Conservation (phyloP, 2,113 vertebrate genomes). For the Sula dactylatra region DNA sequence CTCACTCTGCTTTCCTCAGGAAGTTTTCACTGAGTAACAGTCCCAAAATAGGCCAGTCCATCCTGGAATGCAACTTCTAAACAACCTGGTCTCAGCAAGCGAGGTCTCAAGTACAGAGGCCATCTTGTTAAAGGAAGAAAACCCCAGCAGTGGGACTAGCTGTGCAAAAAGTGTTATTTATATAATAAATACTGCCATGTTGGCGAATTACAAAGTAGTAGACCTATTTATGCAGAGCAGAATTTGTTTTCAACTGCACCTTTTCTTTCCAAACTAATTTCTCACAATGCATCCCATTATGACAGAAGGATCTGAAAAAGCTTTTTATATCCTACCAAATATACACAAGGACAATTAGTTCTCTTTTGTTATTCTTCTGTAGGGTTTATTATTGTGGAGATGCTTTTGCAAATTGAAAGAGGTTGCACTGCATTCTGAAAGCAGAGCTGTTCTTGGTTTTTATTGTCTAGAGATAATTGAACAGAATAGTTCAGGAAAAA, state of each 20-base stretch:
- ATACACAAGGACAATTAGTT: slow-evolving; percentile 38
- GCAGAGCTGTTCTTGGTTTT: not conserved
- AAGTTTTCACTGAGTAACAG: slow-evolving; percentile 48
- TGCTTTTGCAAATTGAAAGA: slow-evolving; percentile 28
- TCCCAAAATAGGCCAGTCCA: slow-evolving; percentile 58
- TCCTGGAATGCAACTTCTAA: slow-evolving; percentile 60
- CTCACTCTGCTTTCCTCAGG: not conserved
- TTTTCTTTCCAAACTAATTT: slow-evolving; percentile 29
- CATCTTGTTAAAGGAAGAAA: slow-evolving; percentile 10
- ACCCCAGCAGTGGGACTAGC: not conserved
- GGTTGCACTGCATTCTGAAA: slow-evolving; percentile 16
- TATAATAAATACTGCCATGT: not conserved
- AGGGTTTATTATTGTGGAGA: slow-evolving; percentile 32
- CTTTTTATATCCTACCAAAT: slow-evolving; percentile 41
- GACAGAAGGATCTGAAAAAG: slow-evolving; percentile 15
- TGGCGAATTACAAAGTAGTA: not conserved
- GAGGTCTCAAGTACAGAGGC: slow-evolving; percentile 8
- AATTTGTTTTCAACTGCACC: slow-evolving; percentile 34
- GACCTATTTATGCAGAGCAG: not conserved
- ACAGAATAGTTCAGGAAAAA: slow-evolving; percentile 8
- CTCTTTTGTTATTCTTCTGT: slow-evolving; percentile 31
- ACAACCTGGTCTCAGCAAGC: slow-evolving; percentile 22
- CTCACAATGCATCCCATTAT: slow-evolving; percentile 14
- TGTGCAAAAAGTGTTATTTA: slow-evolving; percentile 15
- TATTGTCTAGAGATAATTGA: slow-evolving; percentile 19